A percentile compares a stretch with the other conserved stretches of the same genome.
Conservation (phyloP, 1,140 invertebrate genomes). For the Bombus pascuorum region DNA sequence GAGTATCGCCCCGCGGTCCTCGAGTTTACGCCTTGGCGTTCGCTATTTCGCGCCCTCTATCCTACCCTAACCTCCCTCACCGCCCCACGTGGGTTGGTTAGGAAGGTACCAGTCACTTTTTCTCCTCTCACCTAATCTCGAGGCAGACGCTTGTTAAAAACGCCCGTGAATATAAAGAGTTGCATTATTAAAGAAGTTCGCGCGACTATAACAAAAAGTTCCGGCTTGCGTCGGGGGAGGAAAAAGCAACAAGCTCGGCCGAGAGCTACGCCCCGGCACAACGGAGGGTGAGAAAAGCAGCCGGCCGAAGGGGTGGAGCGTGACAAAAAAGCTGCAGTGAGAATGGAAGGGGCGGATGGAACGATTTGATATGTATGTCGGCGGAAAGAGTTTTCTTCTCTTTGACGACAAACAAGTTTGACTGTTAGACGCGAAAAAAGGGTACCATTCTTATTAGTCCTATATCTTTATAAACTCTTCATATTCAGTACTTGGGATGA, state of each 20-base stretch:
- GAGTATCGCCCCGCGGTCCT: conserved; percentile 57
- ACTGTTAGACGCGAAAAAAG: not conserved
- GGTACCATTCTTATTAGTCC: not conserved
- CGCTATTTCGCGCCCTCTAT: conserved; percentile 44
- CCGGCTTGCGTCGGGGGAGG: conserved; percentile 68
- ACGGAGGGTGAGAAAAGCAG: conserved; percentile 53
- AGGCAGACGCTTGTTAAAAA: conserved; percentile 80
- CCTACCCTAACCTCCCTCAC: conserved; percentile 2
- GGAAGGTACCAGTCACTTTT: conserved; percentile 29
- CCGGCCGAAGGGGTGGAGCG: conserved; percentile 26
- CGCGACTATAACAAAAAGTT: conserved; percentile 81
- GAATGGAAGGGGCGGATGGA: conserved; percentile 56
- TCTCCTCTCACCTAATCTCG: conserved; percentile 77
- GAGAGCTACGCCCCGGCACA: conserved; percentile 55
- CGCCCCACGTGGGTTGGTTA: not conserved
- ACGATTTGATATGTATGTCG: conserved; percentile 53
- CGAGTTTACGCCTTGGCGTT: conserved; percentile 52
- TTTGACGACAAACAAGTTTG: conserved; percentile 29
- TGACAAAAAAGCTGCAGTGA: conserved; percentile 63
- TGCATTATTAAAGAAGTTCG: conserved; percentile 83
- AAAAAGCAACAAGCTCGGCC: conserved; percentile 69
- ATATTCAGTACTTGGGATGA: no score
- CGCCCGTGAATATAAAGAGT: conserved; percentile 82
- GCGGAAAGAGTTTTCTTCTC: not conserved
- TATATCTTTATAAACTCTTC: no score